A percentile compares a stretch with the other conserved stretches of the same genome.
phyloP scores from a whole-genome alignment of 2,113 vertebrate species.

The Spilogale gracilis region DNA sequence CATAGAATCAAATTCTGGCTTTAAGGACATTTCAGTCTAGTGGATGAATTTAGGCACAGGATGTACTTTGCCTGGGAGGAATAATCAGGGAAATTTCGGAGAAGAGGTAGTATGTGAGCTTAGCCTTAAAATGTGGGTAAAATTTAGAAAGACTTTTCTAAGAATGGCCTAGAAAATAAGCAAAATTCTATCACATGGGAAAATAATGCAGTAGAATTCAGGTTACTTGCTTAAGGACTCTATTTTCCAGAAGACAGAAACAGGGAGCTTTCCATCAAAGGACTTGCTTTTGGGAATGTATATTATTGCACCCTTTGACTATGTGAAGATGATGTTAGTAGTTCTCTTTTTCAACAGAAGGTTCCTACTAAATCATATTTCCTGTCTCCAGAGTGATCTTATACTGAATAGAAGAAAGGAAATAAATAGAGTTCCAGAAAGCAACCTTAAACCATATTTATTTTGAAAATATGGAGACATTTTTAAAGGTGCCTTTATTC shows the following conservation, averaged over 20 bases:
- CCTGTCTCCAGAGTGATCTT: not conserved
- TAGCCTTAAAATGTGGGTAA: not conserved
- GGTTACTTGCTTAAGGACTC: not conserved
- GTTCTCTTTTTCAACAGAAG: conserved; percentile 56
- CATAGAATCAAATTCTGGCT: not conserved
- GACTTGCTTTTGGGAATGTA: not conserved
- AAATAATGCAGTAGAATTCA: conserved; percentile 9
- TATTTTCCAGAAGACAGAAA: not conserved
- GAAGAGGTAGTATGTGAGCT: not conserved
- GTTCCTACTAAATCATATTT: conserved; percentile 22
- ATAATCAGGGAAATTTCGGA: not conserved
- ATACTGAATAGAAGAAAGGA: not conserved
- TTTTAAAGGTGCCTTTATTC: conserved; percentile 41
- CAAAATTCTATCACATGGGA: not conserved
- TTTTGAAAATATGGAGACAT: not conserved
- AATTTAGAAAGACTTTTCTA: conserved; percentile 16
- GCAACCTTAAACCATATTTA: not conserved
- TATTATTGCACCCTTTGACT: not conserved
- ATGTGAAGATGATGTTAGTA: conserved; percentile 4
- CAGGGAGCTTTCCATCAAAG: not conserved
- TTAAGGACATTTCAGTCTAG: conserved; percentile 30
- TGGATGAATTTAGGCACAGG: not conserved
- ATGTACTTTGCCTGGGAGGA: not conserved
- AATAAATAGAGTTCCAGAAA: conserved; percentile 48
- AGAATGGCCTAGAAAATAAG: conserved; percentile 47